Percentiles rank a stretch among this genome's conserved stretches.
phyloP scores from a whole-genome alignment of 2,797 vertebrate species.

The Galagoides demidoff region DNA sequence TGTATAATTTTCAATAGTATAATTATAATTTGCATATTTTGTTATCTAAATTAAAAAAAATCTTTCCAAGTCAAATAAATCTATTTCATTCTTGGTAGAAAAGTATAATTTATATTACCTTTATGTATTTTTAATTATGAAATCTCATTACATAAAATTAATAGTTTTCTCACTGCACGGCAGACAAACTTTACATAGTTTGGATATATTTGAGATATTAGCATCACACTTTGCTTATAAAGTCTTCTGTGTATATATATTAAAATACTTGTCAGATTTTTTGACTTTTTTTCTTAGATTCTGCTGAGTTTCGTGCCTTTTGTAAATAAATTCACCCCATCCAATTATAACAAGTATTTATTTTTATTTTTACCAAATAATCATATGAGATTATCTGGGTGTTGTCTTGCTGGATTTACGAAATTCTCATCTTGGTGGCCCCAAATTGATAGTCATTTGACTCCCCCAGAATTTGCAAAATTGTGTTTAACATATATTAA shows the following conservation, averaged over 20 bases:
- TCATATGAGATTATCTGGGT: background rate
- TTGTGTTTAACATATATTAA: background rate
- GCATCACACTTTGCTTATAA: background rate
- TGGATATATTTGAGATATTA: background rate
- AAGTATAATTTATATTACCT: background rate
- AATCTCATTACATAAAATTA: constrained; percentile 6
- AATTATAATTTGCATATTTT: background rate
- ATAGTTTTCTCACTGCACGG: background rate
- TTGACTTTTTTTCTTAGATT: constrained; percentile 11
- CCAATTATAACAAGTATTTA: background rate
- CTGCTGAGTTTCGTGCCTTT: background rate
- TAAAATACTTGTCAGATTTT: background rate
- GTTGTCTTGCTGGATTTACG: background rate
- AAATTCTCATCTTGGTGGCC: background rate
- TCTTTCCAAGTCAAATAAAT: background rate
- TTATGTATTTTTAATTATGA: background rate
- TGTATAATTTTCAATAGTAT: background rate
- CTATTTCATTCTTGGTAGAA: background rate
- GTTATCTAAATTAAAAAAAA: background rate
- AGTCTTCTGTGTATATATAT: background rate
- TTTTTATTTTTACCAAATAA: background rate
- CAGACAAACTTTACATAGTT: background rate
- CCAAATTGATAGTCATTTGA: background rate
- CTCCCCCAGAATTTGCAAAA: background rate
- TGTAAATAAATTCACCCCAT: background rate